Evolutionary conservation across 1,140 invertebrate genomes (phyloP).

Genomic region (Colletes gigas): DNA sequence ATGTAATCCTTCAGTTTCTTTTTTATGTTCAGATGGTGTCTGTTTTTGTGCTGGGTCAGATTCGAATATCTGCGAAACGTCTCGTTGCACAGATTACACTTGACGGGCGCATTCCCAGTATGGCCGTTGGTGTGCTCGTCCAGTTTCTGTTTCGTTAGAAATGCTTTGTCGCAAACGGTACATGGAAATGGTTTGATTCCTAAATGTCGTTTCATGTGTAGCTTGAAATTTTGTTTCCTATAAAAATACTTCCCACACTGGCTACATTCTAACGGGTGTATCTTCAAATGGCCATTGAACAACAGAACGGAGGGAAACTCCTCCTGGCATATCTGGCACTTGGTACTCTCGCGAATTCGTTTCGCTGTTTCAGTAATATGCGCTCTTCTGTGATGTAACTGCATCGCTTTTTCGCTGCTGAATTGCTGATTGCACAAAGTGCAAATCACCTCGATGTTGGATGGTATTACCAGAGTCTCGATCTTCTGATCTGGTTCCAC

Average conservation of each 20-base stretch:
- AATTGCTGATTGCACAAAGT: slow-evolving; percentile 76
- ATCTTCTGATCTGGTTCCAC: slow-evolving; percentile 73
- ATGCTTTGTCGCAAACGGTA: slow-evolving; percentile 90
- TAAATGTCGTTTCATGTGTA: slow-evolving; percentile 89
- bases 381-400: slow-evolving; percentile 81
- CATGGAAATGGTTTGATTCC: slow-evolving; percentile 90
- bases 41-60: slow-evolving; percentile 91
- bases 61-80: slow-evolving; percentile 93
- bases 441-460: slow-evolving; percentile 71
- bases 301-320: slow-evolving; percentile 83
- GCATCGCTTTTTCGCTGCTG: slow-evolving; percentile 78
- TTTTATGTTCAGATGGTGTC: slow-evolving; percentile 85
- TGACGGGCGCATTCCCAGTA: slow-evolving; percentile 90
- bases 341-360: slow-evolving; percentile 76
- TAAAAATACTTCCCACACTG: slow-evolving; percentile 90
- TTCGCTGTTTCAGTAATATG: slow-evolving; percentile 74
- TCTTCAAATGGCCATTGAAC: slow-evolving; percentile 87
- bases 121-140: slow-evolving; percentile 91
- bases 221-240: slow-evolving; percentile 86
- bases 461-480: slow-evolving; percentile 66
- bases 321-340: slow-evolving; percentile 84
- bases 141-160: slow-evolving; percentile 89
- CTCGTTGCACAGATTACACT: slow-evolving; percentile 90
- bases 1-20: slow-evolving; percentile 89
- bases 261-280: slow-evolving; percentile 90